Evolutionary conservation across 2,888 invertebrate species (phyloP), one percentile per base, ranked within the genome.

Genomic region (Ernsta delagoae): DNA sequence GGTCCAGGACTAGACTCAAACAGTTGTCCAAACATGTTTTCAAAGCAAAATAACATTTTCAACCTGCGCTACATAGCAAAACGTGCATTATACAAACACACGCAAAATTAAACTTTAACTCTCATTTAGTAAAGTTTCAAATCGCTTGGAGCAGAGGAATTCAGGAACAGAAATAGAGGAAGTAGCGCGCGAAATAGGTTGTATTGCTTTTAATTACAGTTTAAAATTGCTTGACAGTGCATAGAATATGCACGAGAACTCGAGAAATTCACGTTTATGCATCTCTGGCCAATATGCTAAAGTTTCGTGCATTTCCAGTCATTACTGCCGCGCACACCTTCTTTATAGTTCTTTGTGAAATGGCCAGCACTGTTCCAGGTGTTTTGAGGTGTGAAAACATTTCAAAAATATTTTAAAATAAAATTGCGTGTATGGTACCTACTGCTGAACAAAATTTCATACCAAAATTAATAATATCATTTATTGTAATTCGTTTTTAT

Each of bases 131-230:
- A 64, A 31, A 39, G 34, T 39, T 59, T n/a, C 64, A 59, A 65
- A 65, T 48, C 65, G 59, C 39, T 16, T 48, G 59, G 16, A 45
- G 45, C 9, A 43, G 5, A 8, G 59, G 39, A 59, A 31, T 43
- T 31, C 9, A 11, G 16, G 9, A 56, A 56, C 56, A 34, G 56
- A 24, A 59, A 39, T 5, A 34, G 11, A 34, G 11, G 31, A 66
- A 60, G 34, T 43, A 60, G 66, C 41, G 43, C 34, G 31, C 31
- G 31, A 11, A 34, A 54, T 60, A 43, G 54, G 7, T 54, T 43
- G 54, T 60, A 54, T 66, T 54, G 9, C 34, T 24, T 12, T 66
- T 60, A 66, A 66, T 60, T 66, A 54, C 66, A 60, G 54, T 43
- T 60, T 60, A 60, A 66, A 60, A 60, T 66, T 54, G 66, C 66